Percentiles rank a stretch among this genome's conserved stretches.
Conservation (phyloP, 1,140 invertebrate genomes). For the Drosophila suzukii region DNA sequence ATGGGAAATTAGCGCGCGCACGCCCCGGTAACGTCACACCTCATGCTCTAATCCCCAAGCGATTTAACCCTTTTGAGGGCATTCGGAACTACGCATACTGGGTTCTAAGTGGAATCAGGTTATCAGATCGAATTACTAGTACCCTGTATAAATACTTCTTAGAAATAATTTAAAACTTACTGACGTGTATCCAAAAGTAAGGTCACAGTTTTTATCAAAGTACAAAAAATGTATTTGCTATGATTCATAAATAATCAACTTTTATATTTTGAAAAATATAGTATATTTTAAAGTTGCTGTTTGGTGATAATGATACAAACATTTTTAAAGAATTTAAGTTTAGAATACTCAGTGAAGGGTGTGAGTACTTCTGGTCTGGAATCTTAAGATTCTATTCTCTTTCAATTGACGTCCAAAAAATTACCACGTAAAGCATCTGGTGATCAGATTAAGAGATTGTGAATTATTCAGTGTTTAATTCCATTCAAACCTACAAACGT, state of each 20-base stretch:
- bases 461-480: conserved; percentile 19
- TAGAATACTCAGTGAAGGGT: background rate
- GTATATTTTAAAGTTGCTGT: no score
- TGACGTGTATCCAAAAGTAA: background rate
- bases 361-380: background rate
- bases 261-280: no score
- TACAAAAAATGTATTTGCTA: background rate
- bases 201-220: background rate
- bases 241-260: no score
- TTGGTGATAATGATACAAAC: no score
- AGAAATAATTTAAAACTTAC: background rate
- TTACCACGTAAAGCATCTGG: conserved; percentile 2
- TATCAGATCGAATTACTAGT: background rate
- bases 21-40: conserved; percentile 53
- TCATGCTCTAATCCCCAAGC: conserved; percentile 15
- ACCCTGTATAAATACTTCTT: background rate
- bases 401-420: conserved; percentile 30
- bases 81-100: conserved; percentile 34
- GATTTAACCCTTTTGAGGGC: conserved; percentile 29
- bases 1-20: conserved; percentile 32
- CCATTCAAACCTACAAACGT: background rate
- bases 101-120: background rate
- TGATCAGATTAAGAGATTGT: conserved; percentile 1
- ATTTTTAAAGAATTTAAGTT: no score
- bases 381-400: background rate